Percentiles rank a stretch among this genome's conserved stretches.
Evolutionary conservation across 1,140 invertebrate species (phyloP).

Genomic region (Heterodera carotae): DNA sequence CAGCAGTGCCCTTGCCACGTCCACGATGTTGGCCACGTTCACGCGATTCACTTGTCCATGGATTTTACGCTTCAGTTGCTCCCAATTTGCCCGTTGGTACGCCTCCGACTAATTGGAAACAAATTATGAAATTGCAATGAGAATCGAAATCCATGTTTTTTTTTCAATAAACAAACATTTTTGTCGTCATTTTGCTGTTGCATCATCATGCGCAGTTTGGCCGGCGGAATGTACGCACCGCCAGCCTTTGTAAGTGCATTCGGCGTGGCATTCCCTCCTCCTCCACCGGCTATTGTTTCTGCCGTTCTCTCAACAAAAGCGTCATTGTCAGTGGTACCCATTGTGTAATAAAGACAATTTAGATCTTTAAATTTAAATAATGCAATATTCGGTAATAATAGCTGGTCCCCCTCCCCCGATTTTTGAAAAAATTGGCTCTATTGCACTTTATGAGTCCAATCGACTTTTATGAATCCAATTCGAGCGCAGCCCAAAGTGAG

Average conservation of each 20-base stretch:
- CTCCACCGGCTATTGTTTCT: constrained; percentile 11
- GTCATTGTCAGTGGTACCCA: constrained; percentile 1
- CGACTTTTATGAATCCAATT: too few species aligned
- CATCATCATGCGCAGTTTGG: constrained; percentile 83
- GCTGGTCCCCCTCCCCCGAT: too few species aligned
- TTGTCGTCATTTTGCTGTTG: constrained; percentile 91
- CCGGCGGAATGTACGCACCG: constrained; percentile 91
- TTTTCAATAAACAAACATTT: constrained; percentile 26
- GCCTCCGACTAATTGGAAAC: constrained; percentile 73
- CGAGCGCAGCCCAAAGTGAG: too few species aligned
- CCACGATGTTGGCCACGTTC: constrained; percentile 89
- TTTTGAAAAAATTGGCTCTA: too few species aligned
- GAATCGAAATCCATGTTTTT: too few species aligned
- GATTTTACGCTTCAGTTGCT: constrained; percentile 97
- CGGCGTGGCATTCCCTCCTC: not conserved
- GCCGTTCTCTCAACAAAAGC: constrained; percentile 22
- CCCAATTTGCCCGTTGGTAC: constrained; percentile 96
- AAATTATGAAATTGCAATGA: too few species aligned
- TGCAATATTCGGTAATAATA: too few species aligned
- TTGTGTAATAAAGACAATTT: constrained; percentile 1
- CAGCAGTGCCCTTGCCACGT: constrained; percentile 86
- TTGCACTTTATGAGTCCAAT: too few species aligned
- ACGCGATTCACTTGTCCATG: constrained; percentile 98
- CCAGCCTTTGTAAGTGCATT: constrained; percentile 37
- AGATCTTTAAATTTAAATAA: not conserved